Percentiles rank a stretch among this genome's conserved stretches.
These are phyloP conservation scores for Chymomyza fuscimana DNA, from an alignment of 2,888 invertebrate genomes.

Conservation along the genomic window DNA sequence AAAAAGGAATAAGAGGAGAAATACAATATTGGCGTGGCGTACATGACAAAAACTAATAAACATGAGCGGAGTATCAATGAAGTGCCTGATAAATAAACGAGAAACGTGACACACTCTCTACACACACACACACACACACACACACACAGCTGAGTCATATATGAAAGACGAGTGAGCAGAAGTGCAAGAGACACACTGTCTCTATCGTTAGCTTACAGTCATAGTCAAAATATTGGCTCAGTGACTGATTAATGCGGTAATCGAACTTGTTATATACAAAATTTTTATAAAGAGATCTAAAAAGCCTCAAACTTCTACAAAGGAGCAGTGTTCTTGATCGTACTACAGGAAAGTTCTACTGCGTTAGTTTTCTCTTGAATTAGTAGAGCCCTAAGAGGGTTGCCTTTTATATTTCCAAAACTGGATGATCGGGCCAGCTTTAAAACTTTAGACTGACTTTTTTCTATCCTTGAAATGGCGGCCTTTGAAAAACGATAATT, in stretches of 20 bases:
- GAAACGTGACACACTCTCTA: constrained; percentile 1
- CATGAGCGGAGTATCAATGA: constrained; percentile 28
- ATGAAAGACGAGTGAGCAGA: not conserved
- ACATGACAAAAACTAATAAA: constrained; percentile 42
- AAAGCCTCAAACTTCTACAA: too few relatives aligned
- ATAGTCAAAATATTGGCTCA: not conserved
- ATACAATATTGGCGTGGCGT: not conserved
- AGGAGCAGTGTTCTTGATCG: too few relatives aligned
- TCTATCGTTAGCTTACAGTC: not conserved
- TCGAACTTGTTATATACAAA: not conserved
- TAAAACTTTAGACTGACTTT: too few relatives aligned
- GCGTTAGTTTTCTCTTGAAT: too few relatives aligned
- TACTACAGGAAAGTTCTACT: too few relatives aligned
- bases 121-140: constrained; percentile 4
- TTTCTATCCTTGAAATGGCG: too few relatives aligned
- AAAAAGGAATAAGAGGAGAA: not conserved
- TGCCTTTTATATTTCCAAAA: too few relatives aligned
- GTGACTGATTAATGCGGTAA: not conserved
- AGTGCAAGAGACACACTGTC: not conserved
- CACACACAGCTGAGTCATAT: not conserved
- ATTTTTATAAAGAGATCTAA: too few relatives aligned
- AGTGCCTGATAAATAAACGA: constrained; percentile 24
- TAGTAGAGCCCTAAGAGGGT: too few relatives aligned
- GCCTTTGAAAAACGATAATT: too few relatives aligned
- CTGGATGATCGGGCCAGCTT: too few relatives aligned